Evolutionary conservation across 1,140 invertebrate species (phyloP).

Genomic region (Artemia franciscana): DNA sequence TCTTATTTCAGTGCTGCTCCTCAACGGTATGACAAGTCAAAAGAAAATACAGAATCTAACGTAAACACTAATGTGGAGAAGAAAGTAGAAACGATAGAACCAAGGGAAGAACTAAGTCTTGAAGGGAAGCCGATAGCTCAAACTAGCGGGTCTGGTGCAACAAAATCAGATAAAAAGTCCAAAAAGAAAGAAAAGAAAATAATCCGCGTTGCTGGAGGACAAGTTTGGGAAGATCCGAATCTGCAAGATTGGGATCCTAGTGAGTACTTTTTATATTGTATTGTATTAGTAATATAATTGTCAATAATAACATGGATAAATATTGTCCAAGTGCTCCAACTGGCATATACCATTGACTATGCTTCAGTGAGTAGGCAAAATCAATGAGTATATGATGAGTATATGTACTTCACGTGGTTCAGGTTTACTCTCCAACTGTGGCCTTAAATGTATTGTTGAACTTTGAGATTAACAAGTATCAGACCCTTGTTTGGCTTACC

Average conservation of each 20-base stretch:
- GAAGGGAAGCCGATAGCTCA: not conserved
- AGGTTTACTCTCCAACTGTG: no score
- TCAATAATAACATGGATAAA: no score
- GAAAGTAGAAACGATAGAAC: not conserved
- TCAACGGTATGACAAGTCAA: not conserved
- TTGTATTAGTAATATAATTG: conserved; percentile 4
- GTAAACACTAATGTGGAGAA: not conserved
- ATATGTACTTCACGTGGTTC: no score
- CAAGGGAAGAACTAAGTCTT: not conserved
- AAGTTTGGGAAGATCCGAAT: conserved; percentile 79
- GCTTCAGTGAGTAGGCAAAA: no score
- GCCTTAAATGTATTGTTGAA: no score
- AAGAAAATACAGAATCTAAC: not conserved
- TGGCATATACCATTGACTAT: no score
- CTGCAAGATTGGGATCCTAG: conserved; percentile 73
- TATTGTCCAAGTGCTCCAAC: no score
- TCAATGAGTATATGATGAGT: no score
- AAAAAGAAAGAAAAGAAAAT: conserved; percentile 47
- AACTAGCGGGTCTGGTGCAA: not conserved
- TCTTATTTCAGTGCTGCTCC: not conserved
- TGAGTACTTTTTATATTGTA: conserved; percentile 16
- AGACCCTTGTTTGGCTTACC: no score
- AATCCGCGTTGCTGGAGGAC: conserved; percentile 68
- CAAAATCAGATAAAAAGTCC: not conserved
- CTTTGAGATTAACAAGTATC: no score